phyloP scores from a whole-genome alignment of 2,113 vertebrate genomes.

The Grammomys surdaster region DNA sequence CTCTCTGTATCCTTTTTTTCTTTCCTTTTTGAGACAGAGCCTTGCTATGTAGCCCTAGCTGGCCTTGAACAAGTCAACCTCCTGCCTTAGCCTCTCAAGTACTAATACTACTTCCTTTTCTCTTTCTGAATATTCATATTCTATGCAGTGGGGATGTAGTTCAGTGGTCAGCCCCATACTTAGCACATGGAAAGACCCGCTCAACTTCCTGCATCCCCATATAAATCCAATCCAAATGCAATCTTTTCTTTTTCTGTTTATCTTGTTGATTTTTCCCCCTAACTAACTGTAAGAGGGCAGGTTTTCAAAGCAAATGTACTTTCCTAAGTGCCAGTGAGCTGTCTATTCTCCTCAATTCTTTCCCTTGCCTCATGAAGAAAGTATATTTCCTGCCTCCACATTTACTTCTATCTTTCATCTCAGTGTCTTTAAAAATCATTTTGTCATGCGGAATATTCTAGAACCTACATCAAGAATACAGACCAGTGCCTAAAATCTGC shows the following conservation, averaged over 20 bases:
- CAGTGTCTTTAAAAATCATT: neutral
- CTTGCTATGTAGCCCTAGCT: neutral
- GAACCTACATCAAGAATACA: neutral
- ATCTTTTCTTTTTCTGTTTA: neutral
- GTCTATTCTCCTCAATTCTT: neutral
- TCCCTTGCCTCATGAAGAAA: neutral
- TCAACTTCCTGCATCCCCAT: neutral
- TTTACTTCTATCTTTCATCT: no score
- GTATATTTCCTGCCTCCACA: neutral
- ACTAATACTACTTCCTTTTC: neutral
- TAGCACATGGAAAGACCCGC: neutral
- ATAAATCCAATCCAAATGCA: neutral
- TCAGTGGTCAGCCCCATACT: neutral
- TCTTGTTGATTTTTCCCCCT: neutral
- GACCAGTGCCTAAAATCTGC: neutral
- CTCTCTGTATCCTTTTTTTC: neutral
- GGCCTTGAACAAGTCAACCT: neutral
- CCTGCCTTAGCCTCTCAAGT: neutral
- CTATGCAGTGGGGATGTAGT: no score
- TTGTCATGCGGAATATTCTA: neutral
- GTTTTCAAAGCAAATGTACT: neutral
- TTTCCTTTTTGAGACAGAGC: neutral
- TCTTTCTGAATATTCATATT: neutral
- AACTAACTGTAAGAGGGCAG: neutral
- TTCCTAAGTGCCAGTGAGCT: neutral